These are phyloP conservation scores for Microcebus lehilahytsara DNA, from an alignment of 2,113 vertebrate species.

Conservation along the genomic window DNA sequence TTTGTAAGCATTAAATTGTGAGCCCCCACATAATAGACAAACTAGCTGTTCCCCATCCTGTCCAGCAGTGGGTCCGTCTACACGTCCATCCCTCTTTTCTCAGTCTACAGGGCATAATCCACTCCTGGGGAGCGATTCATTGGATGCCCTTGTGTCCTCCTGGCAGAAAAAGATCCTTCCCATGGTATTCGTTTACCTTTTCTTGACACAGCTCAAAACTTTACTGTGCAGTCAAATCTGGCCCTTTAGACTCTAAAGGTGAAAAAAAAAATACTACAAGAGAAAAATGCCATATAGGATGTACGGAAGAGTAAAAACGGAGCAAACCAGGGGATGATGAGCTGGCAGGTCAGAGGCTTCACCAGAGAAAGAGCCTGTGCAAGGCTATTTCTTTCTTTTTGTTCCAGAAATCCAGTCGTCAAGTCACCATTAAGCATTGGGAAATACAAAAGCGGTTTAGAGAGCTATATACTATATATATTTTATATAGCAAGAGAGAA, in stretches of 20 bases:
- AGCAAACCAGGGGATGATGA: neutral
- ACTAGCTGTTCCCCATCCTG: constrained; percentile 56
- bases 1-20: constrained; percentile 50
- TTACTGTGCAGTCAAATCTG: constrained; percentile 52
- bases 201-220: constrained; percentile 23
- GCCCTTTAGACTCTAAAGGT: constrained; percentile 59
- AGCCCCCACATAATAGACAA: constrained; percentile 69
- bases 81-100: neutral
- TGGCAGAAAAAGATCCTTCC: neutral
- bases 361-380: neutral
- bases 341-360: neutral
- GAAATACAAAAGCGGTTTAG: constrained; percentile 69
- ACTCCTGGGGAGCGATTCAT: neutral
- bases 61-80: neutral
- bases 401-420: constrained; percentile 45
- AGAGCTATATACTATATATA: constrained; percentile 50
- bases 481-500: constrained; percentile 65
- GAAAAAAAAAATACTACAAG: constrained; percentile 57
- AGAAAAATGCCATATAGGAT: constrained; percentile 37
- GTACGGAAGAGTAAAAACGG: constrained; percentile 58
- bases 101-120: neutral
- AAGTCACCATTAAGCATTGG: constrained; percentile 64
- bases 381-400: constrained; percentile 48
- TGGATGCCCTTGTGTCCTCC: neutral
- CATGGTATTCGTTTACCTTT: neutral